phyloP scores from a whole-genome alignment of 2,888 invertebrate species.

The Ametastegia equiseti region DNA sequence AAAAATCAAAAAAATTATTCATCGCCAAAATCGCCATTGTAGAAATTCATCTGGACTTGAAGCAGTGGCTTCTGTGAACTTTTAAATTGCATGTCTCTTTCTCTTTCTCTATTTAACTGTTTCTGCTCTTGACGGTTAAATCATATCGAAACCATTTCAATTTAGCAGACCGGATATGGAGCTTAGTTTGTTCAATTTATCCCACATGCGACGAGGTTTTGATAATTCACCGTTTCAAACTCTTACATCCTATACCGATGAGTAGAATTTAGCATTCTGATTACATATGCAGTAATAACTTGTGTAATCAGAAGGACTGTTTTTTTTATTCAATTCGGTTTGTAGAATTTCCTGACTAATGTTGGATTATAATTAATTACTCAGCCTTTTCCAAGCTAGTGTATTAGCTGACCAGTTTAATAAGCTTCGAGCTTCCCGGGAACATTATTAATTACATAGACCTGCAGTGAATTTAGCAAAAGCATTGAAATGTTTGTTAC shows the following conservation, averaged over 20 bases:
- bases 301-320: neutral
- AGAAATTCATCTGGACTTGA: no score
- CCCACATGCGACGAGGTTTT: conserved; percentile 73
- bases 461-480: neutral
- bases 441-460: neutral
- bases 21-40: no score
- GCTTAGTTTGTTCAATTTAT: neutral
- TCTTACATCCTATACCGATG: neutral
- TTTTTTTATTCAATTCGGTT: neutral
- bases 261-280: neutral
- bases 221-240: conserved; percentile 72
- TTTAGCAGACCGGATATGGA: neutral
- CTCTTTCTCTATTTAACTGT: no score
- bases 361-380: neutral
- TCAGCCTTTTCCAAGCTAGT: neutral
- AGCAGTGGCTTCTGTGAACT: no score
- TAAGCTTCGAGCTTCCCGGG: no score
- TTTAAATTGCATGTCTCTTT: no score
- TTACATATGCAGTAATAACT: neutral
- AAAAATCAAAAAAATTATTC: no score
- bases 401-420: neutral
- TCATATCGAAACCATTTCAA: neutral
- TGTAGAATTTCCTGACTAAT: no score
- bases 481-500: neutral
- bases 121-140: no score